A percentile compares a stretch with the other conserved stretches of the same genome.
Conservation (phyloP, 2,113 vertebrate genomes). For the Elephas maximus region DNA sequence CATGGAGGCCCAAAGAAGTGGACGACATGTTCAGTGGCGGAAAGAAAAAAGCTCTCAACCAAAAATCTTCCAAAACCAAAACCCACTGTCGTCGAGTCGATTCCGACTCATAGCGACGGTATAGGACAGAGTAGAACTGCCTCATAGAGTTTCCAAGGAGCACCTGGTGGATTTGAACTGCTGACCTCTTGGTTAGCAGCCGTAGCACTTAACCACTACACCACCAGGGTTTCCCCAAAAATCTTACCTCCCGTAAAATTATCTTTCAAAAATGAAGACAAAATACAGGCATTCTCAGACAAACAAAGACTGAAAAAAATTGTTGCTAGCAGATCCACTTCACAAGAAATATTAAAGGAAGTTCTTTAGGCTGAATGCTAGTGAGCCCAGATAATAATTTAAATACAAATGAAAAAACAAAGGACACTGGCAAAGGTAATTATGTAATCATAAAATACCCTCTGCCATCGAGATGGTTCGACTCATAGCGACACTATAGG, state of each 20-base stretch:
- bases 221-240: background rate
- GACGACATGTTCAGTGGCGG: background rate
- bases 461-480: too few species aligned
- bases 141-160: too few species aligned
- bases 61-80: too few species aligned
- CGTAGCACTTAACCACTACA: too few species aligned
- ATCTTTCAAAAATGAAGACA: background rate
- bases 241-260: background rate
- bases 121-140: too few species aligned
- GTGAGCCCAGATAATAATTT: background rate
- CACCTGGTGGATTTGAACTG: too few species aligned
- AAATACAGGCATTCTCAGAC: background rate
- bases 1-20: fast-evolving
- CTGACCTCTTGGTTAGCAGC: too few species aligned
- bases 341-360: background rate
- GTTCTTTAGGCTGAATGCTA: background rate
- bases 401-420: background rate
- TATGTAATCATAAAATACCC: background rate
- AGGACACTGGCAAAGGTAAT: background rate
- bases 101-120: too few species aligned
- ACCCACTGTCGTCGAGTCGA: too few species aligned
- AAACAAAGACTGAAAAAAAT: background rate
- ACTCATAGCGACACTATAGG: too few species aligned
- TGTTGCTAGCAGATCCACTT: background rate
- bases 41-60: background rate